Conservation (phyloP, 2,113 vertebrate species). For the Ammodytes dubius region DNA sequence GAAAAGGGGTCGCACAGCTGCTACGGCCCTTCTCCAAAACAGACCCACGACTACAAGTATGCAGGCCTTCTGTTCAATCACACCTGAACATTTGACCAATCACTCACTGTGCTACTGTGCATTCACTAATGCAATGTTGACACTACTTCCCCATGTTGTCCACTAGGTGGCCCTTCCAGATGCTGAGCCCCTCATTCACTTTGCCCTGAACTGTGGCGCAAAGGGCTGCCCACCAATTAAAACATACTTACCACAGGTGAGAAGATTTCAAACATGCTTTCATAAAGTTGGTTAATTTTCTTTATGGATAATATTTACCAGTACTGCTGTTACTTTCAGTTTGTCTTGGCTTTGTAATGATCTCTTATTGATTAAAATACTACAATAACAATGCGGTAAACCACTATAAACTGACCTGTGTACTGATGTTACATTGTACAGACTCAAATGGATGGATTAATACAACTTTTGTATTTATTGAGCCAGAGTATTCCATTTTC, state of each 20-base stretch:
- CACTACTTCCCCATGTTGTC: conserved; percentile 10
- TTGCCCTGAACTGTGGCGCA: conserved; percentile 86
- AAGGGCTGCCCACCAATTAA: conserved; percentile 87
- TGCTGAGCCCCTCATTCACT: conserved; percentile 86
- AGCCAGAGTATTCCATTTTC: too few relatives aligned
- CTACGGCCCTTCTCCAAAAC: conserved; percentile 84
- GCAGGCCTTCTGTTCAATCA: background rate
- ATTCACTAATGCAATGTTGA: background rate
- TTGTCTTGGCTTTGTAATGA: background rate
- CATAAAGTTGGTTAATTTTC: background rate
- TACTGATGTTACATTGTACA: background rate
- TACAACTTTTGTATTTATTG: too few relatives aligned
- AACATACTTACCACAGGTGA: conserved; percentile 84
- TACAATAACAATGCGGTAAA: background rate
- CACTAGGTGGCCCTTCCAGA: conserved; percentile 84
- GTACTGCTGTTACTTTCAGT: background rate
- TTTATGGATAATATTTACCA: background rate
- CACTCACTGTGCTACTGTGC: background rate
- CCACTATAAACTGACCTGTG: background rate
- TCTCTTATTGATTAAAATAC: background rate
- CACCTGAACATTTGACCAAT: background rate
- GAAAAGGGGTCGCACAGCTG: conserved; percentile 85
- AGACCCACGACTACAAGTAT: conserved; percentile 85
- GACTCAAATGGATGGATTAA: too few relatives aligned
- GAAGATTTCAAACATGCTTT: background rate